phyloP scores from a whole-genome alignment of 1,140 invertebrate species.

The Samia ricini region DNA sequence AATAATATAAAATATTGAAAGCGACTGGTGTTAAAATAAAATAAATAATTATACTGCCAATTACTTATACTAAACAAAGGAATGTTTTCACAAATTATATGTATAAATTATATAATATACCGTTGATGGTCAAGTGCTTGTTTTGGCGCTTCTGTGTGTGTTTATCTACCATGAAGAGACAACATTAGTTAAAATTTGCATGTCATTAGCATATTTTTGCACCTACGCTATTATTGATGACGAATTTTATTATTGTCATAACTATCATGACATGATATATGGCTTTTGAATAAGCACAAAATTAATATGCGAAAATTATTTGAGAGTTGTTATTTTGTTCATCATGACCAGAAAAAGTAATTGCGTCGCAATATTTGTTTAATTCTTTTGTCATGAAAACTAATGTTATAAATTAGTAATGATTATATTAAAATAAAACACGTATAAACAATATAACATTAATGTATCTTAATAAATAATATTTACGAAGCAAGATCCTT shows the following conservation, averaged over 20 bases:
- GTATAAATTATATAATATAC: slow-evolving; percentile 3
- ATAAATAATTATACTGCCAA: not conserved
- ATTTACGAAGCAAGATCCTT: not conserved
- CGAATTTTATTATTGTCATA: not conserved
- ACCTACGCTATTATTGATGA: not conserved
- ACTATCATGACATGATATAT: not conserved
- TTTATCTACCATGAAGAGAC: slow-evolving; percentile 1
- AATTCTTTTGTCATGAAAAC: not conserved
- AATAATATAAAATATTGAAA: not conserved
- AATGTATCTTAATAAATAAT: not conserved
- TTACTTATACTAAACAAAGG: not conserved
- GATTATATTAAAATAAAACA: not conserved
- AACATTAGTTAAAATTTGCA: slow-evolving; percentile 1
- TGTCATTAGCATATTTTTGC: slow-evolving; percentile 9
- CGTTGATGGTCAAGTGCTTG: not conserved
- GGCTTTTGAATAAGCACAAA: not conserved
- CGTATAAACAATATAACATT: not conserved
- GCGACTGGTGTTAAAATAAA: not conserved
- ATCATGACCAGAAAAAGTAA: not conserved
- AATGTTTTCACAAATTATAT: not conserved
- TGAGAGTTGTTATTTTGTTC: not conserved
- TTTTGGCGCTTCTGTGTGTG: not conserved
- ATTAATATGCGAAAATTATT: not conserved
- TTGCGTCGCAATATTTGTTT: not conserved
- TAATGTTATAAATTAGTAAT: not conserved